Evolutionary conservation across 2,888 invertebrate species (phyloP).

Genomic region (Chromoteleia sp.): DNA sequence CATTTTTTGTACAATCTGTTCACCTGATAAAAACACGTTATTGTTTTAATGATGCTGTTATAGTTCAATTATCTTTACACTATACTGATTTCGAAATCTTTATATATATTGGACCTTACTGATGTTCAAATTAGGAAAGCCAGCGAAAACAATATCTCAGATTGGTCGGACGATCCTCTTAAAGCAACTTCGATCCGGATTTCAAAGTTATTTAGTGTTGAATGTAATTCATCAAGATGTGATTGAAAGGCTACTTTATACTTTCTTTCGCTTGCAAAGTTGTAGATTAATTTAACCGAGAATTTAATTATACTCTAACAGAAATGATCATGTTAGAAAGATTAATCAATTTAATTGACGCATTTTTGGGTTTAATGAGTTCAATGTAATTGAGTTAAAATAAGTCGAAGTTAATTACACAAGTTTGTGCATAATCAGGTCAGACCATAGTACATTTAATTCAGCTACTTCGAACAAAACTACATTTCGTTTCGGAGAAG

Average conservation of each 20-base stretch:
- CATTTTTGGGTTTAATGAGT: slow-evolving; percentile 4
- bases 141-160: too few species aligned
- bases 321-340: neutral
- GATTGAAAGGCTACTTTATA: slow-evolving; percentile 1
- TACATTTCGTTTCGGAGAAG: neutral
- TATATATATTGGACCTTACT: too few species aligned
- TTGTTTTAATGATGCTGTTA: too few species aligned
- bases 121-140: too few species aligned
- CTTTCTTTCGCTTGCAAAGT: neutral
- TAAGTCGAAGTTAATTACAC: neutral
- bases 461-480: neutral
- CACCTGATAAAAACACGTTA: too few species aligned
- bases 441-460: neutral
- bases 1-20: too few species aligned
- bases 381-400: neutral
- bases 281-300: neutral
- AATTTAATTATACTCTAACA: neutral
- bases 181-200: too few species aligned
- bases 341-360: neutral
- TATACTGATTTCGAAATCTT: too few species aligned
- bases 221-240: neutral
- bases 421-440: neutral
- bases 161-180: too few species aligned
- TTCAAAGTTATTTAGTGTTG: neutral
- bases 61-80: too few species aligned